These are phyloP conservation scores for Eristalinus sepulchralis DNA, from an alignment of 2,888 invertebrate genomes.

Conservation along the genomic window DNA sequence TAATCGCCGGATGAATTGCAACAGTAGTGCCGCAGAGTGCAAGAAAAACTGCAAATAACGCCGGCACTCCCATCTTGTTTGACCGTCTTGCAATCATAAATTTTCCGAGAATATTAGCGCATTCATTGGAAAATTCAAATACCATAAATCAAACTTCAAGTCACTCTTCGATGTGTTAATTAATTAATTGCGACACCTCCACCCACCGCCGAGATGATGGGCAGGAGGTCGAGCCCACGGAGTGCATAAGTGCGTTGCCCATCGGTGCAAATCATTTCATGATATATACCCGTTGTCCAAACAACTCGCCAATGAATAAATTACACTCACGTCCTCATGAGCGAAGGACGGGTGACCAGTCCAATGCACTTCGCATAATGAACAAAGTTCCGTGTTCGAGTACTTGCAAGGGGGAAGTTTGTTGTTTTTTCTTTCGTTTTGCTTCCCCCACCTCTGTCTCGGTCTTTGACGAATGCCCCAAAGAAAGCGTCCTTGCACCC, in stretches of 20 bases:
- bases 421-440: not conserved
- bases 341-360: not conserved
- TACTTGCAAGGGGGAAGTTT: not conserved
- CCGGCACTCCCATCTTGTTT: not conserved
- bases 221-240: not conserved
- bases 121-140: constrained; percentile 61
- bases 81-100: constrained; percentile 56
- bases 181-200: constrained; percentile 45
- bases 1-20: no score
- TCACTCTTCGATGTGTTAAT: constrained; percentile 56
- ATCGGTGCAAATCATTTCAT: constrained; percentile 39
- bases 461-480: constrained; percentile 27
- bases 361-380: constrained; percentile 53
- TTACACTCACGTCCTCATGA: constrained; percentile 1
- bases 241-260: constrained; percentile 30
- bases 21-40: no score
- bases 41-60: no score
- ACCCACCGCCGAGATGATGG: not conserved
- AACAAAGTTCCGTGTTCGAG: constrained; percentile 18
- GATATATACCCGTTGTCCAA: constrained; percentile 29
- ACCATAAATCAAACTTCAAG: constrained; percentile 53
- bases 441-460: not conserved
- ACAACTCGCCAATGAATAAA: constrained; percentile 50
- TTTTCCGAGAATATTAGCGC: constrained; percentile 53
- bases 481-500: constrained; percentile 18